Evolutionary conservation across 2,113 vertebrate species (phyloP).

Genomic region (Poeciliopsis prolifica): DNA sequence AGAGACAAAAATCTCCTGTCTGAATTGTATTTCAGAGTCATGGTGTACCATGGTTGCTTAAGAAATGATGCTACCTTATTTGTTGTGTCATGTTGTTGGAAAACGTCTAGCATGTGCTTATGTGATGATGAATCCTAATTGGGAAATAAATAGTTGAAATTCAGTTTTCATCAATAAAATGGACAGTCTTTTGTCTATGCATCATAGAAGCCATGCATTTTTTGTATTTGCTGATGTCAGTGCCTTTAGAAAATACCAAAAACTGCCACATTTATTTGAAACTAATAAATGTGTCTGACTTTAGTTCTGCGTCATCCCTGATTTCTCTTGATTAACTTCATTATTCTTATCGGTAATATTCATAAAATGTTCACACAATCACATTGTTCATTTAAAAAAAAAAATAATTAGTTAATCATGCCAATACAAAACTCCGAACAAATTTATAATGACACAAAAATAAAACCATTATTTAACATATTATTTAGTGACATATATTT

Average conservation of each 20-base stretch:
- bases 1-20: constrained; percentile 48
- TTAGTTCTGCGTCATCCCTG: neutral
- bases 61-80: constrained; percentile 21
- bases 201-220: neutral
- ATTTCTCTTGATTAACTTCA: neutral
- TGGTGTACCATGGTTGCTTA: constrained; percentile 9
- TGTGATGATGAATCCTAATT: neutral
- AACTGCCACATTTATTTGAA: neutral
- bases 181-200: no score
- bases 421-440: neutral
- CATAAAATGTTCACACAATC: neutral
- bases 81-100: neutral
- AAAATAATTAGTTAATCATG: neutral
- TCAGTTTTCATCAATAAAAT: neutral
- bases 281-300: neutral
- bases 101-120: neutral
- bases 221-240: neutral
- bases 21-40: constrained; percentile 26
- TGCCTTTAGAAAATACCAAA: neutral
- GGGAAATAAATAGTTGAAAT: neutral
- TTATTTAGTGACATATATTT: constrained; percentile 10
- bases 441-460: neutral
- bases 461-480: neutral
- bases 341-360: neutral
- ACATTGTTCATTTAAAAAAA: neutral